These are phyloP conservation scores for Euphonia xanthogaster DNA, from an alignment of 2,797 vertebrate genomes.

Conservation along the genomic window DNA sequence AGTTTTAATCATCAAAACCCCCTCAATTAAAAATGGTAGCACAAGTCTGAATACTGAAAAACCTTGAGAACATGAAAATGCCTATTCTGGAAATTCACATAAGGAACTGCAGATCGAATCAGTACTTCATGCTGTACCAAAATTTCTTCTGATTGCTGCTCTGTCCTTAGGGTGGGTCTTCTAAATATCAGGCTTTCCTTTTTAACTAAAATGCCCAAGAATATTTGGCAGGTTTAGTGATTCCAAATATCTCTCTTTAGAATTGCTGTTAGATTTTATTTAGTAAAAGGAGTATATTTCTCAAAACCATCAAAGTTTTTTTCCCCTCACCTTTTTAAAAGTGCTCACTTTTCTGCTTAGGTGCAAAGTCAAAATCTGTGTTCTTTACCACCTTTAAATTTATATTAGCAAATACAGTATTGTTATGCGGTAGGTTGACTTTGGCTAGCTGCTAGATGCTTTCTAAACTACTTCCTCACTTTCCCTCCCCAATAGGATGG, in stretches of 20 bases:
- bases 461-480: neutral
- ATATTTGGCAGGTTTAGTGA: neutral
- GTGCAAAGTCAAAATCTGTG: neutral
- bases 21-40: neutral
- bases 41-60: neutral
- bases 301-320: neutral
- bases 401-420: neutral
- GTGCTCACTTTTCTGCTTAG: neutral
- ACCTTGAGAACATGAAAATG: neutral
- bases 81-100: neutral
- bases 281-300: neutral
- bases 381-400: neutral
- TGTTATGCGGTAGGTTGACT: neutral
- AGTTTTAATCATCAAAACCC: neutral
- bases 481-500: neutral
- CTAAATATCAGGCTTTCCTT: neutral
- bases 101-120: neutral
- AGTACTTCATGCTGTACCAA: neutral
- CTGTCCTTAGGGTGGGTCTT: neutral
- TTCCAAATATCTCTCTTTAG: neutral
- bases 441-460: neutral
- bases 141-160: neutral
- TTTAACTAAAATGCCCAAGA: neutral
- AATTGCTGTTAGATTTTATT: neutral
- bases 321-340: neutral